Evolutionary conservation across 2,113 vertebrate species (phyloP).

Genomic region (Eptesicus fuscus): DNA sequence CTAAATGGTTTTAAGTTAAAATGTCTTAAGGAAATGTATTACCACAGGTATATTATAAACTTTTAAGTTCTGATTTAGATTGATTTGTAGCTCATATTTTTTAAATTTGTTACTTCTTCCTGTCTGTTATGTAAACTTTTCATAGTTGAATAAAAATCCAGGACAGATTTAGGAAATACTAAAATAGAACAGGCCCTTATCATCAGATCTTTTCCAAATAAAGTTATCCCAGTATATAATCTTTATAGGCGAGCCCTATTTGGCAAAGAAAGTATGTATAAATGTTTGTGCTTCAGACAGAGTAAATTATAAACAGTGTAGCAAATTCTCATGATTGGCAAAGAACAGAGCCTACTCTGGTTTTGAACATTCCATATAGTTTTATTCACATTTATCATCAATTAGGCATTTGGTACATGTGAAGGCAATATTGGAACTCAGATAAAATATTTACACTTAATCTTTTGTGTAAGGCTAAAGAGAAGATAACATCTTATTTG

Average conservation of each 20-base stretch:
- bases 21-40: background rate
- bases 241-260: background rate
- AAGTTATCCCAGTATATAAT: background rate
- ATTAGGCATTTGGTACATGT: background rate
- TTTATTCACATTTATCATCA: constrained; percentile 29
- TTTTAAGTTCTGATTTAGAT: background rate
- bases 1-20: constrained; percentile 20
- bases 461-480: background rate
- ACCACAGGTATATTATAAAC: background rate
- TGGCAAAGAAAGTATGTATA: background rate
- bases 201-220: constrained; percentile 42
- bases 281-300: background rate
- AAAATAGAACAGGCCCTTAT: background rate
- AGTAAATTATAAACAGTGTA: constrained; percentile 41
- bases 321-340: background rate
- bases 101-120: background rate
- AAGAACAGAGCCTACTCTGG: background rate
- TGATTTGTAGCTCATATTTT: background rate
- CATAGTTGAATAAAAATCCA: background rate
- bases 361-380: background rate
- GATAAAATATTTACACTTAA: constrained; percentile 26
- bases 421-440: background rate
- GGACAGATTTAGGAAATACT: background rate
- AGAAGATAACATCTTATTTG: background rate
- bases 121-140: constrained; percentile 41